These are phyloP conservation scores for Brachyalestes nurse DNA, from an alignment of 2,797 vertebrate genomes.

Conservation along the genomic window DNA sequence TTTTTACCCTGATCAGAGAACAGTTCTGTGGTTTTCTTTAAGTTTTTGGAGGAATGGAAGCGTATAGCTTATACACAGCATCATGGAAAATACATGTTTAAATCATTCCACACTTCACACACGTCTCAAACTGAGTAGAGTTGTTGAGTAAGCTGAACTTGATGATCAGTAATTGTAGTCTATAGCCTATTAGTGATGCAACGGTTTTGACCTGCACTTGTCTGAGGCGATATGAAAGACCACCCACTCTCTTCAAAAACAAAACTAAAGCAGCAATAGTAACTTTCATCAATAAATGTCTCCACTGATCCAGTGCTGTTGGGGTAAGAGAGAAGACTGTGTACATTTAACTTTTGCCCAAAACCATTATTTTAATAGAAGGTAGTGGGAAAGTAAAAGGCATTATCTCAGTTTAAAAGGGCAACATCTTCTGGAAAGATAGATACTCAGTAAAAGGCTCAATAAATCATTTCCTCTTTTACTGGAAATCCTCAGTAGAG, in stretches of 20 bases:
- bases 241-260: too few relatives aligned
- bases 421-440: not conserved
- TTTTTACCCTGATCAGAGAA: not conserved
- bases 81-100: too few relatives aligned
- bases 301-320: not conserved
- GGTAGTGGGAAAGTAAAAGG: too few relatives aligned
- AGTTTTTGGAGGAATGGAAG: not conserved
- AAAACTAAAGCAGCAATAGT: too few relatives aligned
- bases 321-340: not conserved
- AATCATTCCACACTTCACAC: too few relatives aligned
- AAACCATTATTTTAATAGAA: not conserved
- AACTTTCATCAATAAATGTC: not conserved
- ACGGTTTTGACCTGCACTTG: too few relatives aligned
- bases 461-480: constrained; percentile 4
- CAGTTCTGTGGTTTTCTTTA: not conserved
- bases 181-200: too few relatives aligned
- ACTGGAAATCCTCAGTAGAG: not conserved
- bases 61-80: not conserved
- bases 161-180: too few relatives aligned
- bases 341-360: not conserved
- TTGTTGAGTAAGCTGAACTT: too few relatives aligned
- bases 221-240: too few relatives aligned
- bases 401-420: not conserved
- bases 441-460: not conserved
- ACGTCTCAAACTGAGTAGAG: too few relatives aligned